phyloP scores from a whole-genome alignment of 2,113 vertebrate genomes.

The Rissa tridactyla region DNA sequence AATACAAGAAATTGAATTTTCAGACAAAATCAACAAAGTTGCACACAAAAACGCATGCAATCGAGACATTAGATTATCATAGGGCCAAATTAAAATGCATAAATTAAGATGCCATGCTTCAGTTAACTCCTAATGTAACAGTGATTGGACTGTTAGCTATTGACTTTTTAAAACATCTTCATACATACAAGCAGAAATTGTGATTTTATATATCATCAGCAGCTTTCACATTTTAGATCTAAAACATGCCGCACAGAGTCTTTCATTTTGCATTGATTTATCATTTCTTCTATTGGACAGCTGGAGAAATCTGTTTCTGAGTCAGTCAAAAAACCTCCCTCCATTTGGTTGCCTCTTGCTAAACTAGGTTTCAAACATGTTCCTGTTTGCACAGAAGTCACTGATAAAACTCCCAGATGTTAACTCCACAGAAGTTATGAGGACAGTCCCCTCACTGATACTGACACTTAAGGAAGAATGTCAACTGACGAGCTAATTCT shows the following conservation, averaged over 20 bases:
- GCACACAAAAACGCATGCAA: not conserved
- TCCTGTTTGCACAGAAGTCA: not conserved
- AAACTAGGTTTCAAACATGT: not conserved
- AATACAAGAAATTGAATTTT: not conserved
- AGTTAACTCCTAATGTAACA: not conserved
- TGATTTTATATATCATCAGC: not conserved
- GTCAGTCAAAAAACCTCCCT: not conserved
- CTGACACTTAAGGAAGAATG: not conserved
- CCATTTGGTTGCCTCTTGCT: not conserved
- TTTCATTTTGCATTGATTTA: not conserved
- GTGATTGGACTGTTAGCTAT: not conserved
- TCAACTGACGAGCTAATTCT: not conserved
- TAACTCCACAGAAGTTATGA: not conserved
- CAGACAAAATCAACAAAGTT: not conserved
- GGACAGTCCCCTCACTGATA: not conserved
- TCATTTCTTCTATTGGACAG: not conserved
- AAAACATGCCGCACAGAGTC: not conserved
- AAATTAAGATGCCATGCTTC: not conserved
- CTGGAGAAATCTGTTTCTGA: not conserved
- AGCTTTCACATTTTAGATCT: not conserved
- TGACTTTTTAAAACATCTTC: not conserved
- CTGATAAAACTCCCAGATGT: not conserved
- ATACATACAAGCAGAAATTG: not conserved
- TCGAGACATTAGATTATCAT: not conserved
- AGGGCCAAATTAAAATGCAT: not conserved